Base-by-base conservation (phyloP, 2,113 vertebrate species). In the Datnioides undecimradiatus region DNA sequence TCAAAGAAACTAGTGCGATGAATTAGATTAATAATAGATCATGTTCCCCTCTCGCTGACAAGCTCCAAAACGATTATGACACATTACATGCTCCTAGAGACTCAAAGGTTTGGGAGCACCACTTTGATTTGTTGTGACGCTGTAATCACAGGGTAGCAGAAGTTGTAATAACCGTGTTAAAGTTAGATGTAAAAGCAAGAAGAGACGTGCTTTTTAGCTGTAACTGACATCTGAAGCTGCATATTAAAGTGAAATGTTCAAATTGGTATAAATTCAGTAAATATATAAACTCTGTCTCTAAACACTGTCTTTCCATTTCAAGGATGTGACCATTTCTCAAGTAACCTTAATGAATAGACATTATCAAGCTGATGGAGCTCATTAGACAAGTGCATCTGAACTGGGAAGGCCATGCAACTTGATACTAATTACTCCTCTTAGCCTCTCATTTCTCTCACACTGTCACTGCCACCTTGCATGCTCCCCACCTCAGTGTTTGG, bases 391-490 rank as follows among this genome's bases (percentile, higher is more conserved):
- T 85, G 66, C 29, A 65, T 76, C 43, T 85, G 23, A 73, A 84
- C 76, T 19, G 27, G 34, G 40, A 41, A 17, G 38, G 8, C 60
- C 8, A 3, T 57, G 88, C 8, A 87, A 92, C 89, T 23, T 58
- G 81, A 92, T 76, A 82, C 84, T 92, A 83, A 90, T 90, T 76
- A 80, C 87, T 70, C 45, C 78, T 85, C 83, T 83, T 45, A 64
- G 83, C 73, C 59, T 66, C 73, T 81, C 83, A 65, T 85, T 80
- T 79, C 75, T 73, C 76, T 75, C 29, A 41, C 83, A 76, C 79
- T 48, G 38, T 77, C 87, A 40, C 81, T 88, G 70, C 87, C 89
- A 91, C 88, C 86, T 90, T 89, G 88, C 89, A 77, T 34, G 33
- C 77, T 74, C 67, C 79, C 62, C 84, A 49, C 82, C 73, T 72